Conservation (phyloP, 1,140 invertebrate species). For the Adelges cooleyi region DNA sequence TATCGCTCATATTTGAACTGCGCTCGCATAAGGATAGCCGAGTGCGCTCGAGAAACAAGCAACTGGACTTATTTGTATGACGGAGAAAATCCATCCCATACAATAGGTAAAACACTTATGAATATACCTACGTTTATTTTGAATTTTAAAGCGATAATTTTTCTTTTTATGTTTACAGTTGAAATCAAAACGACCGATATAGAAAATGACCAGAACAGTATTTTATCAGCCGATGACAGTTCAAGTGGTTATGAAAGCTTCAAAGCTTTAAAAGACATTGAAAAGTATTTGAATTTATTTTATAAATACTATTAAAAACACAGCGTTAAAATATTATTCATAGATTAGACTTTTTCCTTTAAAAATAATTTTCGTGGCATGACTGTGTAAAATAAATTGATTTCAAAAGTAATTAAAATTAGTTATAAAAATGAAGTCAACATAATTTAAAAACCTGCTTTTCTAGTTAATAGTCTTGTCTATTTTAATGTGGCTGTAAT, state of each 20-base stretch:
- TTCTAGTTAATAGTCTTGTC: too few species aligned
- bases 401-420: too few species aligned
- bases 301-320: not conserved
- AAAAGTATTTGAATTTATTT: not conserved
- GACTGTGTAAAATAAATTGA: too few species aligned
- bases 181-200: slow-evolving; percentile 25
- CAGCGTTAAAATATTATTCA: too few species aligned
- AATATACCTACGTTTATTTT: not conserved
- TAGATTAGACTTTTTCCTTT: too few species aligned
- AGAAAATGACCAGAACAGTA: slow-evolving; percentile 40
- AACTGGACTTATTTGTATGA: slow-evolving; percentile 69
- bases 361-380: too few species aligned
- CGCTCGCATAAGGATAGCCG: slow-evolving; percentile 60
- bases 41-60: slow-evolving; percentile 57
- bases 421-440: too few species aligned
- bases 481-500: too few species aligned
- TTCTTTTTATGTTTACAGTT: not conserved
- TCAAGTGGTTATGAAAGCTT: slow-evolving; percentile 78
- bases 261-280: slow-evolving; percentile 44
- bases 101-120: slow-evolving; percentile 18
- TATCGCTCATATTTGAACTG: slow-evolving; percentile 64
- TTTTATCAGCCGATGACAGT: slow-evolving; percentile 62
- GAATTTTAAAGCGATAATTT: not conserved
- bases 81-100: slow-evolving; percentile 42
- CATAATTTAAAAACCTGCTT: too few species aligned